These are phyloP conservation scores for Coracias cyanogaster DNA, from an alignment of 2,797 vertebrate species.

Conservation along the genomic window DNA sequence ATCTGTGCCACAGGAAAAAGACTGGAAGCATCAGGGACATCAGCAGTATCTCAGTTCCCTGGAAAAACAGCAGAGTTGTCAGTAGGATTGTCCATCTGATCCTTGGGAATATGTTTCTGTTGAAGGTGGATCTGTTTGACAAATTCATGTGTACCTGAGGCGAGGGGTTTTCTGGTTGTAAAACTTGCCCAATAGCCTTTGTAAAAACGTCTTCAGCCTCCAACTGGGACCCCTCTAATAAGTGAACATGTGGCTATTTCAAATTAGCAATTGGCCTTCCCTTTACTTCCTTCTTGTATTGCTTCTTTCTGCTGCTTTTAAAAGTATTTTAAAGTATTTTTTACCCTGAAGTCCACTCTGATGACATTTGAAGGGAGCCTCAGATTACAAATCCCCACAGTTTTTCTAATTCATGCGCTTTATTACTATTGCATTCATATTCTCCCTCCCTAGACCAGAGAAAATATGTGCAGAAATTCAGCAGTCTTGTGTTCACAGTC, in stretches of 20 bases:
- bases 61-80: neutral
- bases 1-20: neutral
- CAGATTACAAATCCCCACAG: neutral
- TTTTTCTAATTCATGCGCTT: neutral
- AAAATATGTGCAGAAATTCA: neutral
- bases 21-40: neutral
- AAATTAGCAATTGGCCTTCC: neutral
- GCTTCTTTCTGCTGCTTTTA: neutral
- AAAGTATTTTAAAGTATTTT: neutral
- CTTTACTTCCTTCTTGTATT: neutral
- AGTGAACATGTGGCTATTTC: accelerated
- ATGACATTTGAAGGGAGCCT: neutral
- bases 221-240: neutral
- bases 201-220: neutral
- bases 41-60: neutral
- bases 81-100: neutral
- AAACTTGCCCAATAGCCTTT: neutral
- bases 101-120: neutral
- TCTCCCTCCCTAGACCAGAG: neutral
- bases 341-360: neutral
- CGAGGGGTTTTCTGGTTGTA: neutral
- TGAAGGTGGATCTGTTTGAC: neutral
- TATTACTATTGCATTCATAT: neutral
- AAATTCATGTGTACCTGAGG: accelerated
- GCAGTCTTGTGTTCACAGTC: neutral